phyloP scores from a whole-genome alignment of 2,888 invertebrate genomes.

The Sericinus montela region DNA sequence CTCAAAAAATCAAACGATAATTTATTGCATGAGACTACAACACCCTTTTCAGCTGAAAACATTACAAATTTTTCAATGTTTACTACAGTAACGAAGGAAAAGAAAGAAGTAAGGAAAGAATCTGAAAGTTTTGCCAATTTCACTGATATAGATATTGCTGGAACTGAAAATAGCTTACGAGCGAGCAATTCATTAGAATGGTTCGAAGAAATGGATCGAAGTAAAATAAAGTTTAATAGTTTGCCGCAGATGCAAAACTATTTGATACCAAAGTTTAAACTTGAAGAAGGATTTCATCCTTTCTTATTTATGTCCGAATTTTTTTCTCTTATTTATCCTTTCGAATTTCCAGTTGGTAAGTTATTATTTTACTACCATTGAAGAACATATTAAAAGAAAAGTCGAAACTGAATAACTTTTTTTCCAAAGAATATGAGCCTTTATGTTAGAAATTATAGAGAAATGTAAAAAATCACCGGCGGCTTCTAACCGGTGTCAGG shows the following conservation, averaged over 20 bases:
- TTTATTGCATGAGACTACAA: slow-evolving; percentile 36
- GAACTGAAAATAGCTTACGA: slow-evolving; percentile 51
- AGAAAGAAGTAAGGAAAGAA: slow-evolving; percentile 47
- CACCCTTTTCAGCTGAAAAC: slow-evolving; percentile 20
- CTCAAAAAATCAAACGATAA: slow-evolving; percentile 44
- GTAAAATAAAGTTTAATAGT: slow-evolving; percentile 68
- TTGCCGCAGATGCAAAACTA: slow-evolving; percentile 69
- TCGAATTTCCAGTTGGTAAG: slow-evolving; percentile 83
- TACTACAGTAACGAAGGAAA: too few species aligned
- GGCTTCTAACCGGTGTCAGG: too few species aligned
- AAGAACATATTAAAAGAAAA: too few species aligned
- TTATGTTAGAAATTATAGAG: too few species aligned
- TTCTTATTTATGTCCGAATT: slow-evolving; percentile 82
- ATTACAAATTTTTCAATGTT: slow-evolving; percentile 38
- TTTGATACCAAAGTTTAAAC: slow-evolving; percentile 73
- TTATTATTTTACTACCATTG: slow-evolving; percentile 19
- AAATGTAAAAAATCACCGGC: too few species aligned
- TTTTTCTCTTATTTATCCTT: slow-evolving; percentile 81
- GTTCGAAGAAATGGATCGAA: slow-evolving; percentile 58
- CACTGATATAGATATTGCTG: slow-evolving; percentile 37
- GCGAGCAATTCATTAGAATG: slow-evolving; percentile 59
- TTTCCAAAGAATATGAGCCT: too few species aligned
- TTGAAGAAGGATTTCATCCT: slow-evolving; percentile 80
- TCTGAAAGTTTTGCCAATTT: slow-evolving; percentile 34
- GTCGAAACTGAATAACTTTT: too few species aligned